Evolutionary conservation across 2,888 invertebrate genomes (phyloP).

Genomic region (Myathropa florea): DNA sequence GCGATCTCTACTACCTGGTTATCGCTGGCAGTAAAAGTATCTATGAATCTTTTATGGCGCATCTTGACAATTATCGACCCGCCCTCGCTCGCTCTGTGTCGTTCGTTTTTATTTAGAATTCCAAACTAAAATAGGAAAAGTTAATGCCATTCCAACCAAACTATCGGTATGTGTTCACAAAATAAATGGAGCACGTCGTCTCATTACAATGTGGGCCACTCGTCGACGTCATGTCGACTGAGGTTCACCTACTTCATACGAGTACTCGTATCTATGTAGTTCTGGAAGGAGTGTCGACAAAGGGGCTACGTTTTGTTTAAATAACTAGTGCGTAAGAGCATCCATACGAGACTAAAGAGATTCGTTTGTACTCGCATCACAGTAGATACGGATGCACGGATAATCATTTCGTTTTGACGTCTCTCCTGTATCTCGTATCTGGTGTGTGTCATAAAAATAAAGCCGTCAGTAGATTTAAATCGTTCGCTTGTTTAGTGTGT

Average conservation of each 20-base stretch:
- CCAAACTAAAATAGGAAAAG: conserved; percentile 15
- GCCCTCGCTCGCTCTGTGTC: neutral
- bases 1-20: conserved; percentile 41
- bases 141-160: conserved; percentile 19
- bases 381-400: neutral
- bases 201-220: conserved; percentile 30
- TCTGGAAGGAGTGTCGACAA: neutral
- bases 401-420: neutral
- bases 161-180: conserved; percentile 37
- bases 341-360: neutral
- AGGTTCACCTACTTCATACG: neutral
- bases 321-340: neutral
- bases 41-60: conserved; percentile 27
- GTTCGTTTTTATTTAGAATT: neutral
- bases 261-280: neutral
- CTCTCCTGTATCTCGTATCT: neutral
- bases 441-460: conserved; percentile 16
- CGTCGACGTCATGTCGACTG: neutral
- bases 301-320: neutral
- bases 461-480: neutral
- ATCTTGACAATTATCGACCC: conserved; percentile 32
- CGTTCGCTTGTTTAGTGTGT: conserved; percentile 4
- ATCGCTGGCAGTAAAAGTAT: conserved; percentile 40
- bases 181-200: conserved; percentile 61
- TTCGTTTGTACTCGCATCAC: neutral